Evolutionary conservation across 2,888 invertebrate genomes (phyloP).

Genomic region (Caenorhabditis plicata): DNA sequence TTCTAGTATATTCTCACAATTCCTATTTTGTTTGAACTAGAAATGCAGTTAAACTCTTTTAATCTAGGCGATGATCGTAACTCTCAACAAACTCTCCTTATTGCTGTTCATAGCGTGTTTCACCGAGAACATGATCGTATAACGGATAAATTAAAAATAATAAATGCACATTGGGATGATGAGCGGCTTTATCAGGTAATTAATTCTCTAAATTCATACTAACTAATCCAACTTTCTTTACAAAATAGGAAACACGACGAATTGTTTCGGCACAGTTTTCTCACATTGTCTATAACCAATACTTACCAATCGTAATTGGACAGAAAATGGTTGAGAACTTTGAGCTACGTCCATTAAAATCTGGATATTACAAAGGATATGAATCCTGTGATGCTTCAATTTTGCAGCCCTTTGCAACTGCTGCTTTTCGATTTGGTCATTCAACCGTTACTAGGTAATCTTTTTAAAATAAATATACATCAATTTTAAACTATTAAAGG

Average conservation of each 20-base stretch:
- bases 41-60: not conserved
- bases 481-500: too few relatives aligned
- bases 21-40: too few relatives aligned
- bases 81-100: constrained; percentile 60
- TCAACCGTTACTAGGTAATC: constrained; percentile 48
- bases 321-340: constrained; percentile 86
- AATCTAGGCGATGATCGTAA: constrained; percentile 58
- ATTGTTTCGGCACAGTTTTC: constrained; percentile 71
- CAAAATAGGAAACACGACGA: constrained; percentile 67
- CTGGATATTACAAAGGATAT: constrained; percentile 47
- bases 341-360: constrained; percentile 78
- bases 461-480: too few relatives aligned
- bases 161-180: constrained; percentile 66
- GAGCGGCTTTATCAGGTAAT: constrained; percentile 66
- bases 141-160: constrained; percentile 37
- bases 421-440: constrained; percentile 84
- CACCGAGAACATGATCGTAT: constrained; percentile 64
- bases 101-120: constrained; percentile 61
- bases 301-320: constrained; percentile 79
- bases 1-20: not conserved
- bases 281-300: constrained; percentile 67
- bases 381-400: constrained; percentile 82
- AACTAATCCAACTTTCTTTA: too few relatives aligned
- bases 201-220: too few relatives aligned
- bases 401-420: constrained; percentile 85